Evolutionary conservation across 2,113 vertebrate species (phyloP).

Genomic region (Cricetomys ansorgei): DNA sequence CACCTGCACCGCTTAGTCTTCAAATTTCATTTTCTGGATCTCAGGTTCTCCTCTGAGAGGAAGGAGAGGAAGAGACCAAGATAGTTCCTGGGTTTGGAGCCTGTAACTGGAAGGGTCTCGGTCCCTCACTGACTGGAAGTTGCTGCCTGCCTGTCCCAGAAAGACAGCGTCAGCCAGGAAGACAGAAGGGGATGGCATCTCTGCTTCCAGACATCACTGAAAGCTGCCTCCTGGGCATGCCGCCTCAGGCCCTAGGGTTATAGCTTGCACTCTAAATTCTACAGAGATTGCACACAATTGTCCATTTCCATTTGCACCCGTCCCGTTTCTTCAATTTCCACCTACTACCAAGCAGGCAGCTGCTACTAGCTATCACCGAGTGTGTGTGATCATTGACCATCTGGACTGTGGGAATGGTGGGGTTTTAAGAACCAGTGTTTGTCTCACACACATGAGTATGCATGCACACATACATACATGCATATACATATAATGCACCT

Average conservation of each 20-base stretch:
- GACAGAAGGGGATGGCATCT: not conserved
- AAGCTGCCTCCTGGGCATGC: not conserved
- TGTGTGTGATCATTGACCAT: accelerated
- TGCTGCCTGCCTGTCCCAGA: not conserved
- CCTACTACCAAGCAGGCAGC: too few species aligned
- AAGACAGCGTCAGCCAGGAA: not conserved
- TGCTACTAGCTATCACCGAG: accelerated
- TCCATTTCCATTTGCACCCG: not conserved
- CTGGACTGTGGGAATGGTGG: accelerated
- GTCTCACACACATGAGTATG: too few species aligned
- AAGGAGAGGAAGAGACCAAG: not conserved
- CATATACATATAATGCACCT: not conserved
- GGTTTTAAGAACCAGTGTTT: not conserved
- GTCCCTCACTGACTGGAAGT: not conserved
- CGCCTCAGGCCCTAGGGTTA: not conserved
- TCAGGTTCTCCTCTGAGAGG: not conserved
- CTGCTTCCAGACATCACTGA: not conserved
- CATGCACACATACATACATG: not conserved
- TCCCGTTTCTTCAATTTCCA: too few species aligned
- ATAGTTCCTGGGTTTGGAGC: not conserved
- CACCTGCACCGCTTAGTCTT: not conserved
- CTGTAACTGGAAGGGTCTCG: too few species aligned
- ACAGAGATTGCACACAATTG: not conserved
- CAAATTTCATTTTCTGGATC: not conserved
- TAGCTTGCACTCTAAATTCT: not conserved